phyloP scores from a whole-genome alignment of 2,797 vertebrate species.

The Spatula clypeata region DNA sequence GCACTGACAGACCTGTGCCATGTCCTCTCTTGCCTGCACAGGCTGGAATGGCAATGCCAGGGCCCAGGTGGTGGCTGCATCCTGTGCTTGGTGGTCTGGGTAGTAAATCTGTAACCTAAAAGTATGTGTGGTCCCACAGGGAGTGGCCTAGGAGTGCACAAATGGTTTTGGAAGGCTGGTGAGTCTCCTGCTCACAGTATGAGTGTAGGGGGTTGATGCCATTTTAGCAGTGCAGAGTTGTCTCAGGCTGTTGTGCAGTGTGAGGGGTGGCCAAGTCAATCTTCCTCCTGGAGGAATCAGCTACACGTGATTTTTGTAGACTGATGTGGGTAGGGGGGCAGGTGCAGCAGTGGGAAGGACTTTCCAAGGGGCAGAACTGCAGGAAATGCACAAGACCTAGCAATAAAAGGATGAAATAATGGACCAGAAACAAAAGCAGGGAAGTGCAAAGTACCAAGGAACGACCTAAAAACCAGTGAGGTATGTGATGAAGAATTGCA shows the following conservation, averaged over 20 bases:
- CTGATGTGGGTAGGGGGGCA: not conserved
- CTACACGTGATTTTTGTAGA: not conserved
- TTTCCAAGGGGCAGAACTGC: not conserved
- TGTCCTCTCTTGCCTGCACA: not conserved
- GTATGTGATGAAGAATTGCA: not conserved
- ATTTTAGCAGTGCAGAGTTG: not conserved
- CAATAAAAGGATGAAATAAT: not conserved
- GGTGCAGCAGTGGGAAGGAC: not conserved
- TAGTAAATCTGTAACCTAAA: not conserved
- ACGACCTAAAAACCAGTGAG: not conserved
- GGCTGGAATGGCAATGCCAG: not conserved
- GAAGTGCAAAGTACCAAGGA: not conserved
- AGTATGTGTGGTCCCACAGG: not conserved
- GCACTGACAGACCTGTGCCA: not conserved
- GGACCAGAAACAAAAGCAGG: not conserved
- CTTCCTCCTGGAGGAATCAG: not conserved
- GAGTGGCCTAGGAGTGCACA: not conserved
- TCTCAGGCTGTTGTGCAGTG: not conserved
- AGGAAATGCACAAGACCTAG: not conserved
- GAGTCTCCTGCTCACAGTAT: not conserved
- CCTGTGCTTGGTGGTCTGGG: not conserved
- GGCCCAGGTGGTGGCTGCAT: not conserved
- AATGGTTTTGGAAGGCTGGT: not conserved
- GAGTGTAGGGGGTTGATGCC: not conserved
- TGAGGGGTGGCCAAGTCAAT: accelerated